Base-by-base conservation (phyloP, 2,113 vertebrate species). In the Crotophaga sulcirostris region DNA sequence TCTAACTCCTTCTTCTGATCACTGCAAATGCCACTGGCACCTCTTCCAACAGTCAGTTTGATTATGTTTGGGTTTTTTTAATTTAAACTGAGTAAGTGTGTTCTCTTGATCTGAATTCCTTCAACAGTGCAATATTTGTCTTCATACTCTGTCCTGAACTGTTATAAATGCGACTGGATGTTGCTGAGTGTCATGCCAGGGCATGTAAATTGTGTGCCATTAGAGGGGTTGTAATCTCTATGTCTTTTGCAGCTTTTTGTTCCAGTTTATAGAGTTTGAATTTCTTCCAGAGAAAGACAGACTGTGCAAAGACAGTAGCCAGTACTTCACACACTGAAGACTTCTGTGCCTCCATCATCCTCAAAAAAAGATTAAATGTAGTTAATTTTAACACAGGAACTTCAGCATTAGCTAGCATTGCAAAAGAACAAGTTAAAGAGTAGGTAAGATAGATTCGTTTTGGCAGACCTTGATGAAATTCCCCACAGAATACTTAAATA, bases 391-490 rank as follows among this genome's bases (percentile, higher is more conserved):
- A 62, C 64, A 70, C 17, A 58, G 26, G 17, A 86, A 84, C n/a
- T 66, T 69, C 68, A 89, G 79, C 20, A 59, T 19, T 92, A 51
- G 42, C 25, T 55, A 74, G 67, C 69, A 10, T 74, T 74, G 42
- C n/a, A 90, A 58, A 86, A 70, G 51, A 88, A 38, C 26, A 63
- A 92, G 40, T 66, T 74, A 62, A 93, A 66, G 51, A 69, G n/a
- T 66, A 80, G 67, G 67, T 74, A 62, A 79, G 55, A 88, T 29
- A 77, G 73, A 91, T 91, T 77, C 6, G 6, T 95, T 94, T 83
- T 88, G 79, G 86, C 68, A 89, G 92, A 84, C 84, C 67, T 55
- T 93, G 75, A 93, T 93, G 28, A 67, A 93, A 84, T 88, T 81
- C 69, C 79, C 60, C 77, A 44, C n/a, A 82, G 77, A 87, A 89